A percentile compares a stretch with the other conserved stretches of the same genome.
Evolutionary conservation across 2,888 invertebrate genomes (phyloP).

Genomic region (Palloptera scutellata): DNA sequence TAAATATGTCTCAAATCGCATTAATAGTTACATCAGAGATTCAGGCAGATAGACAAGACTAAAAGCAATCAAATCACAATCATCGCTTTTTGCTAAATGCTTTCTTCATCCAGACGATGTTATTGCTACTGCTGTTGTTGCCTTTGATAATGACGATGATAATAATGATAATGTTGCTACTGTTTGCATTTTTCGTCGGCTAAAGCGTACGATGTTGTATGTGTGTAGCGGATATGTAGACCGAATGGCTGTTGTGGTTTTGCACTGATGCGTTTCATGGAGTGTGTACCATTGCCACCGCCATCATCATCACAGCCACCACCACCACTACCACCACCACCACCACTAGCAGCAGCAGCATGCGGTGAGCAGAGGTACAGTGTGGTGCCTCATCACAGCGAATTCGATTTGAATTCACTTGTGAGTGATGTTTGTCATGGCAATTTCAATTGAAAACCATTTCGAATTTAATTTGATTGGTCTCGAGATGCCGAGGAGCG

Average conservation of each 20-base stretch:
- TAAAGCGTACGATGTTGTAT: no score
- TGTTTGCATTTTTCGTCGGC: no score
- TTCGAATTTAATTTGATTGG: slow-evolving; percentile 45
- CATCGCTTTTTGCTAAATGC: slow-evolving; percentile 2
- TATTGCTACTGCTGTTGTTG: background rate
- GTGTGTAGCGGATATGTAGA: background rate
- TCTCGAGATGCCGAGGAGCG: slow-evolving; percentile 24
- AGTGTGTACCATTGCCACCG: background rate
- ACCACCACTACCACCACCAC: background rate
- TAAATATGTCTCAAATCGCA: slow-evolving; percentile 27
- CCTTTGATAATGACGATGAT: slow-evolving; percentile 1
- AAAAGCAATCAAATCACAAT: slow-evolving; percentile 33
- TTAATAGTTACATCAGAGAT: slow-evolving; percentile 1
- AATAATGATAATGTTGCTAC: background rate
- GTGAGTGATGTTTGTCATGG: background rate
- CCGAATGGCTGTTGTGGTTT: background rate
- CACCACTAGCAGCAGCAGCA: no score
- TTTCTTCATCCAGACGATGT: background rate
- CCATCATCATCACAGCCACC: no score
- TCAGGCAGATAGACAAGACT: slow-evolving; percentile 5
- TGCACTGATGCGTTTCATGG: no score
- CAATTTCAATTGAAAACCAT: slow-evolving; percentile 40
- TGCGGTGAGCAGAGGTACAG: no score
- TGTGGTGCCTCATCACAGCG: no score
- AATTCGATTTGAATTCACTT: no score